phyloP scores from a whole-genome alignment of 2,888 invertebrate species.

The Pseudanteris insignis region DNA sequence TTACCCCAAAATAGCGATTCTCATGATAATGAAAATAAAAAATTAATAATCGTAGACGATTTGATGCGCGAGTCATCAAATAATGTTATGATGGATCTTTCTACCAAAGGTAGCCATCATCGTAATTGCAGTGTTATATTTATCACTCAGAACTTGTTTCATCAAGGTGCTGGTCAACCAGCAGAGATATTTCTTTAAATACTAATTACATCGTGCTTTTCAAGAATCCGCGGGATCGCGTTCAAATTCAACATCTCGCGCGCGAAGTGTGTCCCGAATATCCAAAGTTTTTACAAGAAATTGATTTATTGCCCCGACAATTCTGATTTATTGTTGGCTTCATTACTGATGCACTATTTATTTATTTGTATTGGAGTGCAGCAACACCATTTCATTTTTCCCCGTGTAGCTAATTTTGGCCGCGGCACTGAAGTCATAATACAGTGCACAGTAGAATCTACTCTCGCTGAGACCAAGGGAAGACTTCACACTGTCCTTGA shows the following conservation, averaged over 20 bases:
- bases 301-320: no score
- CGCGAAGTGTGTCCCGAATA: constrained; percentile 14
- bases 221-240: constrained; percentile 32
- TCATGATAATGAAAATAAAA: no score
- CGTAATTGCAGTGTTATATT: constrained; percentile 38
- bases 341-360: no score
- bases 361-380: no score
- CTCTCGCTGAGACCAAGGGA: no score
- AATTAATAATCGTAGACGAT: constrained; percentile 28
- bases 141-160: constrained; percentile 27
- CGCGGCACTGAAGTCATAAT: no score
- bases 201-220: constrained; percentile 26
- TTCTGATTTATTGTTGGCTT: no score
- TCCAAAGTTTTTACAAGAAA: constrained; percentile 34
- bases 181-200: constrained; percentile 24
- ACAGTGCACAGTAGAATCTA: no score
- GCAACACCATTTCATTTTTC: no score
- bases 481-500: no score
- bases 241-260: constrained; percentile 18
- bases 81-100: constrained; percentile 32
- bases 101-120: no score
- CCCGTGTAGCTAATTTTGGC: no score
- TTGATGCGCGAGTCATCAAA: constrained; percentile 25
- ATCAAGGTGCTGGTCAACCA: constrained; percentile 1
- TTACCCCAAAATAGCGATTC: constrained; percentile 9